Evolutionary conservation across 1,140 invertebrate species (phyloP), one percentile per base, ranked within the genome.

Genomic region (Drosophila rufa): DNA sequence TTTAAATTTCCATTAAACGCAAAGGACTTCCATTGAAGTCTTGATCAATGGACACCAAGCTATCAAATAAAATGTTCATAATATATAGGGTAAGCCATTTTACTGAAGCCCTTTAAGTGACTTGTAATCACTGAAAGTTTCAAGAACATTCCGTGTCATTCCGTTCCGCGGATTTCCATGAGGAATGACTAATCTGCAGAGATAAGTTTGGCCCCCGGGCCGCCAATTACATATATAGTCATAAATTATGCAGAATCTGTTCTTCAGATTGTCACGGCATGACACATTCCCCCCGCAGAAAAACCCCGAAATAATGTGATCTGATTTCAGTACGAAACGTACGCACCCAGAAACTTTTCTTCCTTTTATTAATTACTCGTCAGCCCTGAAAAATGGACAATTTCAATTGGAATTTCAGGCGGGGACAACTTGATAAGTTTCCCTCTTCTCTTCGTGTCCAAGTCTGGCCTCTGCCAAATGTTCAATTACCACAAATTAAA

Each of bases 401-500:
- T 85, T 77, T 80, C 56, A 75, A 71, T 68, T 68, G 78, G 81
- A 76, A 73, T 77, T 76, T 77, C 46, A 76, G 60, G 46, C 71
- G 57, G 33, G 6, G 56, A 79, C 65, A 70, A 58, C 40, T 42
- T 45, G 64, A 83, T 84, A 83, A 83, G 68, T 62, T 48, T n/a
- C 47, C 40, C 36, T 46, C 27, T 27, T 8, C 22, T 11, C 17
- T 56, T 70, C 68, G 70, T 73, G 68, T 30, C n/a, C 12, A 22
- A 22, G 40, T 9, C 22, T 65, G 36, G 71, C 46, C 57, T 67
- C 57, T 61, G 69, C 47, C 77, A 48, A 57, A 70, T 79, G 67
- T 81, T 68, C 86, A 89, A 85, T 91, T 89, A 89, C 79, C 85
- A 89, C 85, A 91, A 89, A 89, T 91, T 91, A 85, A 79, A 86